Evolutionary conservation across 2,888 invertebrate genomes (phyloP).

Genomic region (Myopa testacea): DNA sequence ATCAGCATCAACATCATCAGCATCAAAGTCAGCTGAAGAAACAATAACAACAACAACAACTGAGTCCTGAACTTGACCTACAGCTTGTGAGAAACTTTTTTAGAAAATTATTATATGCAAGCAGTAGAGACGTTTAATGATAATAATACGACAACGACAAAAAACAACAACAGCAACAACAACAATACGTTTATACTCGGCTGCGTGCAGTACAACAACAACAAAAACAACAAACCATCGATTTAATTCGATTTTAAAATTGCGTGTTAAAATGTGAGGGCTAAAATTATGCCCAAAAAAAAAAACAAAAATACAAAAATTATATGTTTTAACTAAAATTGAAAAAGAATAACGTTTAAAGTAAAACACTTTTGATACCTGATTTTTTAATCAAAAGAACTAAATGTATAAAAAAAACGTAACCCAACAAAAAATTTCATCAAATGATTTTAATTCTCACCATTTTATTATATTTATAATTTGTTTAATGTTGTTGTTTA

Average conservation of each 20-base stretch:
- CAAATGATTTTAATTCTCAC: too few species aligned
- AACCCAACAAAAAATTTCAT: too few species aligned
- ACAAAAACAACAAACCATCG: neutral
- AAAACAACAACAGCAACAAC: constrained; percentile 1
- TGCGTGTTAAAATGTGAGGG: constrained; percentile 20
- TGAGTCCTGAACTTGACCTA: constrained; percentile 35
- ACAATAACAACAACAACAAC: neutral
- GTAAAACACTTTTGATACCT: too few species aligned
- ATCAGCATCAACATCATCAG: neutral
- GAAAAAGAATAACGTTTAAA: too few species aligned
- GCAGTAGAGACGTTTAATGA: neutral
- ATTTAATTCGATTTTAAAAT: constrained; percentile 8
- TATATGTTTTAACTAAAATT: constrained; percentile 27
- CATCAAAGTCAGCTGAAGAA: neutral
- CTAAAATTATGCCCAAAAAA: constrained; percentile 16
- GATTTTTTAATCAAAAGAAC: too few species aligned
- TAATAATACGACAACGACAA: neutral
- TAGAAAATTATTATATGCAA: constrained; percentile 23
- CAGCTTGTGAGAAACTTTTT: constrained; percentile 38
- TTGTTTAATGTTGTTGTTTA: too few species aligned
- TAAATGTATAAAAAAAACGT: too few species aligned
- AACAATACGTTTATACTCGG: neutral
- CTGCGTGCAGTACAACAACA: neutral
- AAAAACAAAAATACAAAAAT: constrained; percentile 23
- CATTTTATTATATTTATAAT: too few species aligned